Conservation (phyloP, 2,888 invertebrate species). For the Eupithecia exiguata region DNA sequence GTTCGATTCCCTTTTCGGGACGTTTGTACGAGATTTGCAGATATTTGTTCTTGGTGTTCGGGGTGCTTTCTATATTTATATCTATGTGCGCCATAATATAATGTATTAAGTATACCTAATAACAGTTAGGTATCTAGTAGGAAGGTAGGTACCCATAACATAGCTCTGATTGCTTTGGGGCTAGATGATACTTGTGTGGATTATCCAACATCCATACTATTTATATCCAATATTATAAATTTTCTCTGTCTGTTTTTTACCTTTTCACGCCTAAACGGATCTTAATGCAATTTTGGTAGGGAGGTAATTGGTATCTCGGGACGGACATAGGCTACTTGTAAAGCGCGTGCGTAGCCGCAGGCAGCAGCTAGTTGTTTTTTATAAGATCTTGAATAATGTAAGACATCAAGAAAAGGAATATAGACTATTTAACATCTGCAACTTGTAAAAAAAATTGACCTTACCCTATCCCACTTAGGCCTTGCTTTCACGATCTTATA, state of each 20-base stretch:
- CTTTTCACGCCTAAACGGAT: too few species aligned
- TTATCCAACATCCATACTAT: not conserved
- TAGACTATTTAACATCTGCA: not conserved
- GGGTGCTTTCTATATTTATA: not conserved
- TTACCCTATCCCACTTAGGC: conserved; percentile 94
- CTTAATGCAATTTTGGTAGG: too few species aligned
- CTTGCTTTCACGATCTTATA: conserved; percentile 97
- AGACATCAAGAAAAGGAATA: not conserved
- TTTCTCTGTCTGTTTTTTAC: too few species aligned
- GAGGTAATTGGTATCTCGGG: too few species aligned
- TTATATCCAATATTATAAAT: too few species aligned
- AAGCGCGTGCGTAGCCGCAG: too few species aligned
- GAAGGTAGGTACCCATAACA: too few species aligned
- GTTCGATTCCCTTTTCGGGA: not conserved
- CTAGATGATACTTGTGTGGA: not conserved
- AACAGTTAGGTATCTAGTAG: too few species aligned
- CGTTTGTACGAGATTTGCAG: not conserved
- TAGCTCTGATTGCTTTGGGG: too few species aligned
- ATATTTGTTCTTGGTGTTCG: not conserved
- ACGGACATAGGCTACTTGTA: too few species aligned
- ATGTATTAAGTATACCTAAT: too few species aligned
- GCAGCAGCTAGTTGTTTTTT: not conserved
- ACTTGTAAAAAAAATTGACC: conserved; percentile 17
- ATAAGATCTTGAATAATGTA: not conserved
- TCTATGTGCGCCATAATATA: not conserved